Conservation (phyloP, 2,113 vertebrate species). For the Chlorodrepanis virens region DNA sequence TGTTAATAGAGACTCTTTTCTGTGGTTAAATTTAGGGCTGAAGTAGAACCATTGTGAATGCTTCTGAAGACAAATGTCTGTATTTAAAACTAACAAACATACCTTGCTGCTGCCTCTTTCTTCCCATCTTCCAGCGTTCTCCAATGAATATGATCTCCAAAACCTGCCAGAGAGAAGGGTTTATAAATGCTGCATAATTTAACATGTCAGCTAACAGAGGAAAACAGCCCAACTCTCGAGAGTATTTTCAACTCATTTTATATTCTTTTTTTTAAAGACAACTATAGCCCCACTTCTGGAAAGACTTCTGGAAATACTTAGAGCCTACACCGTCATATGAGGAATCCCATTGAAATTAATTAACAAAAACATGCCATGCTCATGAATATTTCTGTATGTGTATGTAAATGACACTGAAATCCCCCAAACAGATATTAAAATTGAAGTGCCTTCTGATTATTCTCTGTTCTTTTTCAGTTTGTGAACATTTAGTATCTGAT, state of each 20-base stretch:
- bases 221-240: neutral
- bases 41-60: neutral
- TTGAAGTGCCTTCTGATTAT: neutral
- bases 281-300: neutral
- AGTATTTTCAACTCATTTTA: neutral
- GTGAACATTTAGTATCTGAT: neutral
- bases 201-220: neutral
- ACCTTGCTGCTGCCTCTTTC: slow-evolving; percentile 95
- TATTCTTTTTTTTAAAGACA: neutral
- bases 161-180: slow-evolving; percentile 77
- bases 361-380: neutral
- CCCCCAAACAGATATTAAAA: neutral
- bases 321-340: neutral
- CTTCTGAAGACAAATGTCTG: neutral
- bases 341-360: slow-evolving; percentile 44
- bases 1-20: neutral
- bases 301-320: neutral
- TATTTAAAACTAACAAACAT: neutral
- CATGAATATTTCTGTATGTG: neutral
- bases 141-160: slow-evolving; percentile 97
- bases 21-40: neutral
- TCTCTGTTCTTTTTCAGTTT: neutral
- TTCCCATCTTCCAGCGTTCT: slow-evolving; percentile 93
- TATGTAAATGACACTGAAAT: neutral
- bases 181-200: slow-evolving; percentile 26